A percentile compares a stretch with the other conserved stretches of the same genome.
Evolutionary conservation across 2,888 invertebrate species (phyloP).

Genomic region (Blastobasis lacticolella): DNA sequence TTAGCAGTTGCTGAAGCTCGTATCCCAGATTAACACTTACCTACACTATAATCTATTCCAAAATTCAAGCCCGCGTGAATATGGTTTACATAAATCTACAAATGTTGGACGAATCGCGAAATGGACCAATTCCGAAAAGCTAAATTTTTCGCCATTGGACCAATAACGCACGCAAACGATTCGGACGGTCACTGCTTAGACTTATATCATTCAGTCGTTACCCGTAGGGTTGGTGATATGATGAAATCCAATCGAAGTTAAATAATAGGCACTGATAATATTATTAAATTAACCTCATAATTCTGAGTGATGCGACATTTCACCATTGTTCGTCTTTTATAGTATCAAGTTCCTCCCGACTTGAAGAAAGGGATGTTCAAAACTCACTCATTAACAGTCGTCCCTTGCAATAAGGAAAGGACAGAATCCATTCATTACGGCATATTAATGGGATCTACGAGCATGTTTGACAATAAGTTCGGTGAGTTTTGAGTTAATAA

Average conservation of each 20-base stretch:
- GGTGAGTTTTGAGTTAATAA: conserved; percentile 28
- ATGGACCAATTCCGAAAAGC: too few species aligned
- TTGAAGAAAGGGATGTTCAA: conserved; percentile 47
- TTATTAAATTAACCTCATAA: background rate
- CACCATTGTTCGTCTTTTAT: too few species aligned
- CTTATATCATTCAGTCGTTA: background rate
- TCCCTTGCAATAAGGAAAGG: conserved; percentile 54
- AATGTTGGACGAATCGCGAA: too few species aligned
- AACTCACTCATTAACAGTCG: conserved; percentile 57
- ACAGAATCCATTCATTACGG: conserved; percentile 52
- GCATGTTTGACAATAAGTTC: conserved; percentile 58
- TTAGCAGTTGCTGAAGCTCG: too few species aligned
- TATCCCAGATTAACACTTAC: too few species aligned
- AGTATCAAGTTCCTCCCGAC: conserved; percentile 42
- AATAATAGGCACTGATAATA: background rate
- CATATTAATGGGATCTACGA: conserved; percentile 54
- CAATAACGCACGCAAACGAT: too few species aligned
- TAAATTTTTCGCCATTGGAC: too few species aligned
- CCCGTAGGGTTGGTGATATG: too few species aligned
- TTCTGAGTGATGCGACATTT: background rate
- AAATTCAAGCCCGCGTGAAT: too few species aligned
- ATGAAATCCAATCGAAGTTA: background rate
- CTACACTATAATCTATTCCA: too few species aligned
- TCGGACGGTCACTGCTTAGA: background rate
- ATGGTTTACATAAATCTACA: too few species aligned